phyloP scores from a whole-genome alignment of 1,140 invertebrate species.

The Drosophila mayri region DNA sequence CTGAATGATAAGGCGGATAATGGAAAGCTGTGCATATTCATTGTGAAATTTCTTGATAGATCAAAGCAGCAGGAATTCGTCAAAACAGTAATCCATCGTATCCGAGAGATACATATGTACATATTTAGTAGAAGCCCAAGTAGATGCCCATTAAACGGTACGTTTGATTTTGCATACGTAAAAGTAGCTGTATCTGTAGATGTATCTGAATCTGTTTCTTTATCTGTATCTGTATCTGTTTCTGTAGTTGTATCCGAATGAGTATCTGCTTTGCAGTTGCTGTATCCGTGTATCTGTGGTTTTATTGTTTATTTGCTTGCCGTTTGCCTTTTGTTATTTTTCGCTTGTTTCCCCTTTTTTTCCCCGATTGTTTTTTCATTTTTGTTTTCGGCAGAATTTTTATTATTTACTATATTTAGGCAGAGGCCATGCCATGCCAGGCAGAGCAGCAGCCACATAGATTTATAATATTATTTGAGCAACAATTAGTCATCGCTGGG shows the following conservation, averaged over 20 bases:
- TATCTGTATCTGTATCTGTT: background rate
- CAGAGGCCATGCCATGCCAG: slow-evolving; percentile 30
- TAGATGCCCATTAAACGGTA: slow-evolving; percentile 19
- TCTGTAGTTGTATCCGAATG: background rate
- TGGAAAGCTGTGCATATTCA: background rate
- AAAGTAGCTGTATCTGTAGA: background rate
- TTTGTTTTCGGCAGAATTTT: slow-evolving; percentile 36
- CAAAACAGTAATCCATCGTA: background rate
- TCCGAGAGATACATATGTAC: background rate
- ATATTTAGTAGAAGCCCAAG: too few relatives aligned
- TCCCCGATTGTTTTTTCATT: slow-evolving; percentile 9
- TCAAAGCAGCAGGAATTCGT: slow-evolving; percentile 21
- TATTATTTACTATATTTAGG: slow-evolving; percentile 73
- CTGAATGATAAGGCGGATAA: slow-evolving; percentile 1
- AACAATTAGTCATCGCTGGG: slow-evolving; percentile 49
- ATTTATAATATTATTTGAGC: background rate
- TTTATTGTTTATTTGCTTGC: slow-evolving; percentile 56
- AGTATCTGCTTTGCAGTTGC: slow-evolving; percentile 16
- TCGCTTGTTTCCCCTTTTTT: background rate
- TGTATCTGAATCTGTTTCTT: slow-evolving; percentile 1
- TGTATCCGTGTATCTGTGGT: slow-evolving; percentile 36
- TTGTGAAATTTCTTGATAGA: background rate
- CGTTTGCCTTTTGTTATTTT: slow-evolving; percentile 20
- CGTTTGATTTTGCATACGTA: slow-evolving; percentile 19
- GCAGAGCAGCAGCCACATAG: slow-evolving; percentile 1